Evolutionary conservation across 2,888 invertebrate species (phyloP).

Genomic region (Acleris laterana): DNA sequence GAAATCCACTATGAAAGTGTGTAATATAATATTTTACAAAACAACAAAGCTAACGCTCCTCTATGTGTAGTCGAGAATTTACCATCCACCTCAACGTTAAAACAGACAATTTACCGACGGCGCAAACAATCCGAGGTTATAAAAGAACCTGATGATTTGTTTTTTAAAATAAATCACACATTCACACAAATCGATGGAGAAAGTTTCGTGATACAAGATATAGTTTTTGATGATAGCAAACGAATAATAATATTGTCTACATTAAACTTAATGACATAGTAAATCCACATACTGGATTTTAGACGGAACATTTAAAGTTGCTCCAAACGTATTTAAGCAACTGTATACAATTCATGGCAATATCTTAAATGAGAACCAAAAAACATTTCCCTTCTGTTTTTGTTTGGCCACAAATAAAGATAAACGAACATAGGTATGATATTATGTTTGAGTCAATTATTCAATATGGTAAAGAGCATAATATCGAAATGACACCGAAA

Average conservation of each 20-base stretch:
- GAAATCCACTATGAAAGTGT: neutral
- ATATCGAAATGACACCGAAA: conserved; percentile 29
- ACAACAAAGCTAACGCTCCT: conserved; percentile 14
- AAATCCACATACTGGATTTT: conserved; percentile 29
- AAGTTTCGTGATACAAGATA: conserved; percentile 32
- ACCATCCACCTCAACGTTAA: conserved; percentile 33
- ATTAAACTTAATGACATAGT: conserved; percentile 16
- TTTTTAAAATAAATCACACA: conserved; percentile 24
- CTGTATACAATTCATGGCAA: conserved; percentile 39
- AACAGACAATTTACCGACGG: conserved; percentile 29
- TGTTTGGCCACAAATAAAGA: conserved; percentile 33
- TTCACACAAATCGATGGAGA: conserved; percentile 20
- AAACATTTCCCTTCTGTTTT: conserved; percentile 36
- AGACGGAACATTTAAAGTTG: conserved; percentile 33
- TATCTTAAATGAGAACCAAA: conserved; percentile 23
- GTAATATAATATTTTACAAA: conserved; percentile 12
- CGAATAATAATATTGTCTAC: conserved; percentile 28
- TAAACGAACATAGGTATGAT: conserved; percentile 8
- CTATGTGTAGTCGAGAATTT: conserved; percentile 23
- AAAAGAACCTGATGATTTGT: conserved; percentile 31
- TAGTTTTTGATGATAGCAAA: conserved; percentile 18
- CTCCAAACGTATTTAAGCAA: conserved; percentile 27
- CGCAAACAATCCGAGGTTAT: conserved; percentile 17
- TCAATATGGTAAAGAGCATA: conserved; percentile 32
- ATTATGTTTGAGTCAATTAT: conserved; percentile 32